phyloP scores from a whole-genome alignment of 2,888 invertebrate genomes.

The Pristionchus mayeri region DNA sequence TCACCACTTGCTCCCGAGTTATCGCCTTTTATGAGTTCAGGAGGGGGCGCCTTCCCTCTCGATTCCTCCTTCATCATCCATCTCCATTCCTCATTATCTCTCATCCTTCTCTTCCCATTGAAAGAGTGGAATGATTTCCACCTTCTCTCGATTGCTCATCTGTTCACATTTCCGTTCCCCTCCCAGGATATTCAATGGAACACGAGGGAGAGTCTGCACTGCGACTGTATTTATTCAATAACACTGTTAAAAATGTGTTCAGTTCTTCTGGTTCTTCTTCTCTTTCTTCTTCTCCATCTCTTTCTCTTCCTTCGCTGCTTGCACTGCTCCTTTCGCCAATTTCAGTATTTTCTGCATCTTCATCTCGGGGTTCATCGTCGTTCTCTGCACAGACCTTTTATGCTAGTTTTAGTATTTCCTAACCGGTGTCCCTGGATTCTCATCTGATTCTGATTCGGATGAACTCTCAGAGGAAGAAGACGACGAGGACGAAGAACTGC shows the following conservation, averaged over 20 bases:
- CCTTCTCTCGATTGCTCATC: not conserved
- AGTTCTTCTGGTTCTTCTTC: not conserved
- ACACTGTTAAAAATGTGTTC: too few relatives aligned
- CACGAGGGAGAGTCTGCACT: not conserved
- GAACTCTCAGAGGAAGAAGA: not conserved
- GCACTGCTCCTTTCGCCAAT: constrained; percentile 88
- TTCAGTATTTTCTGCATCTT: too few relatives aligned
- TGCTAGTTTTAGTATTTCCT: too few relatives aligned
- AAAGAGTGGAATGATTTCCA: not conserved
- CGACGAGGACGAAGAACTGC: not conserved
- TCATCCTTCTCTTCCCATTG: not conserved
- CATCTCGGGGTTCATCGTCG: too few relatives aligned
- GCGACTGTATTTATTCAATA: too few relatives aligned
- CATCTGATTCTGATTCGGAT: not conserved
- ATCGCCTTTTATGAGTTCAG: not conserved
- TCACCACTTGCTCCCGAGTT: not conserved
- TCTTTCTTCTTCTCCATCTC: constrained; percentile 85
- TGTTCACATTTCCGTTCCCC: not conserved
- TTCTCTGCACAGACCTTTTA: too few relatives aligned
- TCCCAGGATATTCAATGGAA: not conserved
- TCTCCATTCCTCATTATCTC: not conserved
- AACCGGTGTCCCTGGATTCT: not conserved
- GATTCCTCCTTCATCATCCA: too few relatives aligned
- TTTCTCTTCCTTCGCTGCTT: constrained; percentile 84
- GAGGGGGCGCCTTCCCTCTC: not conserved